Percentiles rank a stretch among this genome's conserved stretches.
phyloP scores from a whole-genome alignment of 2,797 vertebrate species.

The Bufotes viridis region DNA sequence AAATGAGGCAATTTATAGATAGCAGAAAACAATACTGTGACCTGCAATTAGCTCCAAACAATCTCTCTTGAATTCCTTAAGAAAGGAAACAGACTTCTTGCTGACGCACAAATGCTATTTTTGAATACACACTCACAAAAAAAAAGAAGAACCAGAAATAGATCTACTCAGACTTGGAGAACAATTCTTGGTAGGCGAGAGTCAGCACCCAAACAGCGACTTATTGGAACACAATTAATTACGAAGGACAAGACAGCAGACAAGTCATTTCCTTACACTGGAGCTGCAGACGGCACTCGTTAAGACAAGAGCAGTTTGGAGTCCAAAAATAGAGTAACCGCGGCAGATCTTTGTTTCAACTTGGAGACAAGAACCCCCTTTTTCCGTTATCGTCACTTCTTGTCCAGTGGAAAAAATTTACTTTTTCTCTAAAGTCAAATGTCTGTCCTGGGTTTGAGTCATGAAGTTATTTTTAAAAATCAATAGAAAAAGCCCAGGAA shows the following conservation, averaged over 20 bases:
- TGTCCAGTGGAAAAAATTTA: neutral
- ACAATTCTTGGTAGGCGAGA: slow-evolving; percentile 64
- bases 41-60: slow-evolving; percentile 84
- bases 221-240: slow-evolving; percentile 48
- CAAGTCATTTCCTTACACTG: slow-evolving; percentile 51
- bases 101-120: slow-evolving; percentile 81
- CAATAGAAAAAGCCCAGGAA: neutral
- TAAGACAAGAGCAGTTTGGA: slow-evolving; percentile 17
- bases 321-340: slow-evolving; percentile 41
- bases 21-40: slow-evolving; percentile 80
- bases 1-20: slow-evolving; percentile 73
- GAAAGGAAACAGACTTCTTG: slow-evolving; percentile 84
- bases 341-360: slow-evolving; percentile 9
- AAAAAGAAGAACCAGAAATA: slow-evolving; percentile 76
- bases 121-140: slow-evolving; percentile 65
- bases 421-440: slow-evolving; percentile 15
- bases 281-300: slow-evolving; percentile 33
- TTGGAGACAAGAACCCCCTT: neutral
- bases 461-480: slow-evolving; percentile 13
- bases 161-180: slow-evolving; percentile 72
- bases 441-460: slow-evolving; percentile 13
- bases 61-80: slow-evolving; percentile 82
- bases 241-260: slow-evolving; percentile 59
- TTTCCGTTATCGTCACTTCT: slow-evolving; percentile 49
- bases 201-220: slow-evolving; percentile 22